Evolutionary conservation across 2,797 vertebrate species (phyloP), one percentile per base, ranked within the genome.

Genomic region (Chloroceryle inda): DNA sequence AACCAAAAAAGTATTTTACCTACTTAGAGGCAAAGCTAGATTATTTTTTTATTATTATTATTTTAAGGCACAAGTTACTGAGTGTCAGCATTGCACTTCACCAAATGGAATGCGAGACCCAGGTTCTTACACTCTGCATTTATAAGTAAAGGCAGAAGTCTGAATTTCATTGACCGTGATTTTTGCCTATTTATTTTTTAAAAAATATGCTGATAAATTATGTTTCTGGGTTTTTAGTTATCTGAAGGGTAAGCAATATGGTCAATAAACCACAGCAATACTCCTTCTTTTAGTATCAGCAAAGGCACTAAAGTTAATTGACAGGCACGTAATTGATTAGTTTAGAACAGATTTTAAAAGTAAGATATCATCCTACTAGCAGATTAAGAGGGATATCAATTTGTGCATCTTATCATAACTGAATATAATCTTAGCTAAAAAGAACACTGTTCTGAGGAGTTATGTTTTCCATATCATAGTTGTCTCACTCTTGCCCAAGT

Each of bases 21-120:
- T 75, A 83, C 68, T 80, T 88, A 83, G 74, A 88, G 61, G 49
- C 0, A 0, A 89, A 77, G 18, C 21, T 68, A 33, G 23, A 91
- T 92, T 69, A 80, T 83, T 83, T 80, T 94, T 31, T 94, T 92
- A 33, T 49, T 35, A 13, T 84, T 79, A 85, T 74, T 55, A 90
- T 72, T 93, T 90, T 68, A 86, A 82, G 77, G 75, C 64, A 56
- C 13, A 55, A 59, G 31, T 66, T 76, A 23, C 67, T 56, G 82
- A 63, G 44, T 33, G 52, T 67, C 84, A 91, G 78, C 78, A 76
- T 47, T 89, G 81, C 59, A n/a, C 42, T 77, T 85, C 35, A 13
- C 31, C 45, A 71, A 89, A 75, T 19, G 26, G 14, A 89, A 55
- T 16, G 9, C 5, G 66, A 52, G 66, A 42, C 11, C 45, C 50